A percentile compares a stretch with the other conserved stretches of the same genome.
Evolutionary conservation across 1,140 invertebrate genomes (phyloP).

Genomic region (Drosophila carrolli): DNA sequence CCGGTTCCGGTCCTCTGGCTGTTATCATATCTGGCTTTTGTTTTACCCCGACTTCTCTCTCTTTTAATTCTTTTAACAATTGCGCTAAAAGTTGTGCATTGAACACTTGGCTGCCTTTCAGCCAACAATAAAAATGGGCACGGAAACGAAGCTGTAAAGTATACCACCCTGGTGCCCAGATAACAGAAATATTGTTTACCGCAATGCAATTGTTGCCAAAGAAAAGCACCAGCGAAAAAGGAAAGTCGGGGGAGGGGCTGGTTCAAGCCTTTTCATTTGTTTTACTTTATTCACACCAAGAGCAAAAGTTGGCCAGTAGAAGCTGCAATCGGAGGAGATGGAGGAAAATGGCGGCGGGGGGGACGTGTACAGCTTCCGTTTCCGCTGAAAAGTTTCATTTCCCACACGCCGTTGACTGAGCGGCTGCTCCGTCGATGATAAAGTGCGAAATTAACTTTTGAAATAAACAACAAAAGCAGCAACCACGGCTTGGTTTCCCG

Average conservation of each 20-base stretch:
- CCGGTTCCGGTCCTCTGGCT: constrained; percentile 38
- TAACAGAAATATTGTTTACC: constrained; percentile 82
- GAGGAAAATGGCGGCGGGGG: constrained; percentile 10
- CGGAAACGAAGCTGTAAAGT: constrained; percentile 74
- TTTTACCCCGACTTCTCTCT: constrained; percentile 46
- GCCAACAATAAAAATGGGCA: constrained; percentile 69
- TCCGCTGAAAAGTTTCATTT: constrained; percentile 77
- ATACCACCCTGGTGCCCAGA: constrained; percentile 53
- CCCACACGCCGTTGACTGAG: constrained; percentile 59
- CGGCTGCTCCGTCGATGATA: constrained; percentile 52
- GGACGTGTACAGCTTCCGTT: constrained; percentile 72
- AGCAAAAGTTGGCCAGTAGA: no score
- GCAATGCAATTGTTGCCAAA: constrained; percentile 81
- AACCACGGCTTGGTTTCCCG: constrained; percentile 26
- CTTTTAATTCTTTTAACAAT: constrained; percentile 82
- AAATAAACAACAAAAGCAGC: constrained; percentile 67
- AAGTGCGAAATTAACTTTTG: constrained; percentile 80
- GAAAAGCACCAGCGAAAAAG: constrained; percentile 38
- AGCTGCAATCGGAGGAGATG: neutral
- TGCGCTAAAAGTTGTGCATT: constrained; percentile 82
- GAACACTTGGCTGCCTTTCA: constrained; percentile 73
- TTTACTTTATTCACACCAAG: constrained; percentile 78
- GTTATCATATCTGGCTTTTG: constrained; percentile 78
- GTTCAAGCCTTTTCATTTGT: constrained; percentile 64
- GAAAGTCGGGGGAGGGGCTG: neutral